Evolutionary conservation across 1,140 invertebrate species (phyloP).

Genomic region (Brachionus plicatilis): DNA sequence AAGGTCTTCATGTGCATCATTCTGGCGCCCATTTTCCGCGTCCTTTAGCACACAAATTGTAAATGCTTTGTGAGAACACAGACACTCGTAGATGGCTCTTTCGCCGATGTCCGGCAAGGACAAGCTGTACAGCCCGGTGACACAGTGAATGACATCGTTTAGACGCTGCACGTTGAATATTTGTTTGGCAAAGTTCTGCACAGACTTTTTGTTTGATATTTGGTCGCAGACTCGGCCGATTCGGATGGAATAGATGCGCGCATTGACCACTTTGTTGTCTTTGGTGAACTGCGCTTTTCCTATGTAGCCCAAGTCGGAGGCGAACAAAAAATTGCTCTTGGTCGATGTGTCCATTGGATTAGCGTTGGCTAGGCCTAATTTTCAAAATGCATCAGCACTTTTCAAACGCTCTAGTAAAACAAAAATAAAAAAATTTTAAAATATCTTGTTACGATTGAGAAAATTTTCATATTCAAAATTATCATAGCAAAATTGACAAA

Average conservation of each 20-base stretch:
- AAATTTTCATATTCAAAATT: too few relatives aligned
- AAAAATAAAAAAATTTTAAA: too few relatives aligned
- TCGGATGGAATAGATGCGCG: neutral
- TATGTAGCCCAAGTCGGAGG: neutral
- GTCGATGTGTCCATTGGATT: neutral
- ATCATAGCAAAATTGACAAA: too few relatives aligned
- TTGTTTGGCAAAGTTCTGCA: neutral
- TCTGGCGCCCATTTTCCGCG: neutral
- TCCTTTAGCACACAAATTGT: neutral
- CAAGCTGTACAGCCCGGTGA: slow-evolving; percentile 13
- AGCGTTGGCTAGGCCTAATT: neutral
- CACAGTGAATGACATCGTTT: neutral
- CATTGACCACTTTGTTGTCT: neutral
- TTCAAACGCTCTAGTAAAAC: neutral
- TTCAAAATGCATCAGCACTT: neutral
- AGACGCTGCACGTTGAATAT: neutral
- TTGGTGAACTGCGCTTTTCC: neutral
- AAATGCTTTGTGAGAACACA: neutral
- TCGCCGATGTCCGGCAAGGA: slow-evolving; percentile 24
- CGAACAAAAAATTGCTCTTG: neutral
- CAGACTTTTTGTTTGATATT: neutral
- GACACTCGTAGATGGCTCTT: neutral
- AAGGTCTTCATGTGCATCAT: neutral
- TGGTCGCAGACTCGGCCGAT: neutral
- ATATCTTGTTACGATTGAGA: too few relatives aligned